Evolutionary conservation across 2,888 invertebrate genomes (phyloP).

Genomic region (Punctoribates punctum): DNA sequence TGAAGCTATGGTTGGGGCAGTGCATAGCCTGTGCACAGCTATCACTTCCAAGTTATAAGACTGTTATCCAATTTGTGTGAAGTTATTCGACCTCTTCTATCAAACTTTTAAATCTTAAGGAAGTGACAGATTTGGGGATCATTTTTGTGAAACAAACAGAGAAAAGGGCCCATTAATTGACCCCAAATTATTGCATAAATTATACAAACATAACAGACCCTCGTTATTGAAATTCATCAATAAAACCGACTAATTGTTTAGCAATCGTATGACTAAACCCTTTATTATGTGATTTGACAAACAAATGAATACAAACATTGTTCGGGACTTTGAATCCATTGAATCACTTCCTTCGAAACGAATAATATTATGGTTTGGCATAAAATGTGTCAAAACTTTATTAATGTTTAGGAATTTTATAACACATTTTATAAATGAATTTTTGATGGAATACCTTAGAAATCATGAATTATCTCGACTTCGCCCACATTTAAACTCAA

Average conservation of each 20-base stretch:
- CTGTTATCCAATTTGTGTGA: neutral
- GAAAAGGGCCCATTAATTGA: neutral
- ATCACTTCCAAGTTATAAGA: neutral
- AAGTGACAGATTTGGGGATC: constrained; percentile 11
- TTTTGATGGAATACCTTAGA: neutral
- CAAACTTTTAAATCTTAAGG: neutral
- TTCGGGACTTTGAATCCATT: too few relatives aligned
- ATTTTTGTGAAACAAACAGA: neutral
- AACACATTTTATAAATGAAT: constrained; percentile 3
- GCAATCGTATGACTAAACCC: too few relatives aligned
- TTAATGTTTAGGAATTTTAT: neutral
- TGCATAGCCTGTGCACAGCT: neutral
- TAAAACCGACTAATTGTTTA: constrained; percentile 1
- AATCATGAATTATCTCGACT: too few relatives aligned
- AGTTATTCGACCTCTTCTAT: constrained; percentile 19
- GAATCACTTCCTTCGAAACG: too few relatives aligned
- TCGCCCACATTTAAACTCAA: too few relatives aligned
- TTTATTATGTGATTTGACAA: too few relatives aligned
- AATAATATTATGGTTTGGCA: neutral
- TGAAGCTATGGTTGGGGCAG: too few relatives aligned
- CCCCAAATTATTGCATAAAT: constrained; percentile 22
- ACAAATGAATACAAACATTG: too few relatives aligned
- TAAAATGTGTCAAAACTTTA: constrained; percentile 7
- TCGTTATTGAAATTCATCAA: neutral
- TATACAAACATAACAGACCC: neutral